Conservation (phyloP, 2,888 invertebrate genomes). For the Acanthosoma haemorrhoidale region DNA sequence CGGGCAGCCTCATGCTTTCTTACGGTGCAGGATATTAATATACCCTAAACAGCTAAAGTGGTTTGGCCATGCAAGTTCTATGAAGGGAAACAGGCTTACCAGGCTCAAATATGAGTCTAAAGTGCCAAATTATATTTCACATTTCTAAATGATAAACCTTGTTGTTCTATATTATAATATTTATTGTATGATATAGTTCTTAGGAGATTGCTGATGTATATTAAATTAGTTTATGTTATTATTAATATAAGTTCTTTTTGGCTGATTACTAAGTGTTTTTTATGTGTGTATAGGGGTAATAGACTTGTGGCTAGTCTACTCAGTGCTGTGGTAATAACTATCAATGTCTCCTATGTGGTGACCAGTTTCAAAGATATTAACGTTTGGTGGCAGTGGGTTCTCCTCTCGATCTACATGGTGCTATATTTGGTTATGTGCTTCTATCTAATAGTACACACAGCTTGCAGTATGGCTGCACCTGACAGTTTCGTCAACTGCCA, state of each 20-base stretch:
- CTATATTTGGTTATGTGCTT: conserved; percentile 66
- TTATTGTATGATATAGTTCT: neutral
- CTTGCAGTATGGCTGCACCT: conserved; percentile 61
- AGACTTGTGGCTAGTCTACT: conserved; percentile 62
- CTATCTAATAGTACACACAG: conserved; percentile 69
- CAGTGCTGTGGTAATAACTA: conserved; percentile 64
- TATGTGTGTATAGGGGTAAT: conserved; percentile 62
- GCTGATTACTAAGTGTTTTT: conserved; percentile 42
- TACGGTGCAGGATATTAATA: too few relatives aligned
- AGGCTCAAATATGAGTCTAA: too few relatives aligned
- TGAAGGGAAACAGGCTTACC: too few relatives aligned
- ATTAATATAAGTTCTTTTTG: neutral
- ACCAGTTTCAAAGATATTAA: conserved; percentile 47
- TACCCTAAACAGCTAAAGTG: too few relatives aligned
- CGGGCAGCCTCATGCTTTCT: too few relatives aligned
- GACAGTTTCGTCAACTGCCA: conserved; percentile 50
- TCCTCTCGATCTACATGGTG: conserved; percentile 54
- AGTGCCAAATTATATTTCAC: neutral
- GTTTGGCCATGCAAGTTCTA: too few relatives aligned
- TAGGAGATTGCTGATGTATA: neutral
- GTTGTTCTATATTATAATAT: neutral
- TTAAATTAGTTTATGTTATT: neutral
- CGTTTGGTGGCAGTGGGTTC: conserved; percentile 48
- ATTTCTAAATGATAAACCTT: neutral
- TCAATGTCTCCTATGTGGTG: conserved; percentile 75